These are phyloP conservation scores for Parnassius apollo DNA, from an alignment of 2,888 invertebrate genomes.

Conservation along the genomic window DNA sequence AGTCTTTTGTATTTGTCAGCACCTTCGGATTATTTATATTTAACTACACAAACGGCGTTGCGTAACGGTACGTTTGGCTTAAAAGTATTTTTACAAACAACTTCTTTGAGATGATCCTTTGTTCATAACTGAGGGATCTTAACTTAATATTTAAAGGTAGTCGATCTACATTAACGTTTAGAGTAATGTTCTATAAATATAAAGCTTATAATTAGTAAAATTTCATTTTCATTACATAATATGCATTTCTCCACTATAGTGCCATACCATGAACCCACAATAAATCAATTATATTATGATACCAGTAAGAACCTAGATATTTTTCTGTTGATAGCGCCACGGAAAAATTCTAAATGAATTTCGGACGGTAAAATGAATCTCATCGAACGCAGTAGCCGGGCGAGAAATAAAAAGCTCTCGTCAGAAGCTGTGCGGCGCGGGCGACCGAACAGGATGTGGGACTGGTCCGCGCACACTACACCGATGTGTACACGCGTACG, in stretches of 20 bases:
- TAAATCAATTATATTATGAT: too few relatives aligned
- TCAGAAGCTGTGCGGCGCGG: constrained; percentile 67
- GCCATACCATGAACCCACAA: too few relatives aligned
- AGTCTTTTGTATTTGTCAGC: constrained; percentile 57
- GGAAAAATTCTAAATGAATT: constrained; percentile 7
- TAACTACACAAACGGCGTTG: constrained; percentile 54
- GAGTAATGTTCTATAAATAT: too few relatives aligned
- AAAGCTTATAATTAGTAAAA: too few relatives aligned
- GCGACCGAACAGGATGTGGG: constrained; percentile 80
- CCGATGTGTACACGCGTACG: constrained; percentile 22
- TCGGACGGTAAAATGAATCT: constrained; percentile 41
- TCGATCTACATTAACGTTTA: too few relatives aligned
- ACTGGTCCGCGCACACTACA: constrained; percentile 74
- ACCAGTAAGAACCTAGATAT: too few relatives aligned
- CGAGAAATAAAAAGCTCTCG: constrained; percentile 78
- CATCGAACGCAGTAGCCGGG: constrained; percentile 53
- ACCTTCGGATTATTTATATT: constrained; percentile 58
- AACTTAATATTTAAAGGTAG: too few relatives aligned
- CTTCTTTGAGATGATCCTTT: too few relatives aligned
- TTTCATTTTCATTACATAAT: too few relatives aligned
- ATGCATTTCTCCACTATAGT: too few relatives aligned
- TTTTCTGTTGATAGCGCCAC: background rate
- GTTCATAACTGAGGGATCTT: too few relatives aligned
- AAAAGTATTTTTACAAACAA: constrained; percentile 40
- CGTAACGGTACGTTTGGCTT: constrained; percentile 49